phyloP scores from a whole-genome alignment of 2,797 vertebrate genomes.

The Alectoris magna region DNA sequence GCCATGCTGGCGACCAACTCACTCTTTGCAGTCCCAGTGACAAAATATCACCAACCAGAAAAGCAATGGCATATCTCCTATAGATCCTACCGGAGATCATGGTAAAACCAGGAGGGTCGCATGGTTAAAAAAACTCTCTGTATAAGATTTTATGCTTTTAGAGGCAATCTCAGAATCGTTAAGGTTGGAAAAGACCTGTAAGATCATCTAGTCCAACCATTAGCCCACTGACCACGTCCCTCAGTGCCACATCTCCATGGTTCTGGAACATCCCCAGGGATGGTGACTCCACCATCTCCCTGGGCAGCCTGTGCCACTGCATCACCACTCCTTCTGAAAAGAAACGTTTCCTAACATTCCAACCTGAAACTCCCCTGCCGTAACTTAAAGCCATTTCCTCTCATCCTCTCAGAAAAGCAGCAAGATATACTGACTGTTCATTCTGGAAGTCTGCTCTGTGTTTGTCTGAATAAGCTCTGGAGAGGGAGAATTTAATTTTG shows the following conservation, averaged over 20 bases:
- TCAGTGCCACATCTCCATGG: too few relatives aligned
- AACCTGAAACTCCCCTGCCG: too few relatives aligned
- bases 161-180: background rate
- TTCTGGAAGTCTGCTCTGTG: background rate
- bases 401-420: background rate
- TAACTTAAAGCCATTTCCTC: too few relatives aligned
- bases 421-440: background rate
- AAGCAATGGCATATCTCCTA: background rate
- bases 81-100: background rate
- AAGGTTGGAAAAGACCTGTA: too few relatives aligned
- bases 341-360: too few relatives aligned
- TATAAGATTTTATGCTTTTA: background rate
- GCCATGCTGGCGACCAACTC: background rate
- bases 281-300: too few relatives aligned
- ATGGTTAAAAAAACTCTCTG: background rate
- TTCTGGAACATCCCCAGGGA: too few relatives aligned
- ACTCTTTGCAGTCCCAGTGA: background rate
- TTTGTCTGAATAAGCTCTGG: background rate
- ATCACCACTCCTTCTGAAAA: too few relatives aligned
- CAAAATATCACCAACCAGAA: background rate
- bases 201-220: too few relatives aligned
- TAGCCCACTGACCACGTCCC: too few relatives aligned
- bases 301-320: too few relatives aligned
- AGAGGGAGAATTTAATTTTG: constrained; percentile 7
- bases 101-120: background rate